These are phyloP conservation scores for Tachina fera DNA, from an alignment of 2,888 invertebrate genomes.

Conservation along the genomic window DNA sequence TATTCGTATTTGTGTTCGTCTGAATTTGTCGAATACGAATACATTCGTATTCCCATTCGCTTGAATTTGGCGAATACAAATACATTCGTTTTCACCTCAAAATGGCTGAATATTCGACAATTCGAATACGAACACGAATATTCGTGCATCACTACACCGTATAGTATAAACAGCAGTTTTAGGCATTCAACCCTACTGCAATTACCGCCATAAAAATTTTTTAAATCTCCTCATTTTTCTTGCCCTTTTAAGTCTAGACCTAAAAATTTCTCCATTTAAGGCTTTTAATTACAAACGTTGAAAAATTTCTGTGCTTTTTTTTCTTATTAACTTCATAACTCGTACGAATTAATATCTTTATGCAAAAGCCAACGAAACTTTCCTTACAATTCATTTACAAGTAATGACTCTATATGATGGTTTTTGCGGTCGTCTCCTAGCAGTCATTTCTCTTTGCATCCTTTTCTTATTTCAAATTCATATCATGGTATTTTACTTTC, in stretches of 20 bases:
- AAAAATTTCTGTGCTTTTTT: neutral
- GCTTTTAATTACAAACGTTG: slow-evolving; percentile 25
- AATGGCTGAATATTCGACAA: no score
- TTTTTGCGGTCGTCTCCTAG: slow-evolving; percentile 50
- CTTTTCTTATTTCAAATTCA: slow-evolving; percentile 44
- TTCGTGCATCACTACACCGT: no score
- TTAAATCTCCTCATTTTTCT: neutral
- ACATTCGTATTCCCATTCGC: no score
- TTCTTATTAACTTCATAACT: slow-evolving; percentile 47
- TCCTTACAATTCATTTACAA: slow-evolving; percentile 67
- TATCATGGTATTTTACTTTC: slow-evolving; percentile 38
- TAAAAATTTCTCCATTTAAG: neutral
- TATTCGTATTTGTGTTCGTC: no score
- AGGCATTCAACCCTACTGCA: slow-evolving; percentile 25
- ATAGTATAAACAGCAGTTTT: slow-evolving; percentile 30
- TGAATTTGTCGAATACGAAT: no score
- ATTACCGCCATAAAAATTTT: slow-evolving; percentile 28
- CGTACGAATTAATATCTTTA: slow-evolving; percentile 17
- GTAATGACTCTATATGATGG: slow-evolving; percentile 63
- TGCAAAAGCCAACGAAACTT: slow-evolving; percentile 54
- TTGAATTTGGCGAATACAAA: no score
- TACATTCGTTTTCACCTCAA: no score
- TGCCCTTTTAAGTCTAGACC: no score
- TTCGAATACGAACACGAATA: no score
- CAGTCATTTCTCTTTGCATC: neutral